A percentile compares a stretch with the other conserved stretches of the same genome.
Evolutionary conservation across 2,888 invertebrate species (phyloP).

Genomic region (Drosophila gaucha): DNA sequence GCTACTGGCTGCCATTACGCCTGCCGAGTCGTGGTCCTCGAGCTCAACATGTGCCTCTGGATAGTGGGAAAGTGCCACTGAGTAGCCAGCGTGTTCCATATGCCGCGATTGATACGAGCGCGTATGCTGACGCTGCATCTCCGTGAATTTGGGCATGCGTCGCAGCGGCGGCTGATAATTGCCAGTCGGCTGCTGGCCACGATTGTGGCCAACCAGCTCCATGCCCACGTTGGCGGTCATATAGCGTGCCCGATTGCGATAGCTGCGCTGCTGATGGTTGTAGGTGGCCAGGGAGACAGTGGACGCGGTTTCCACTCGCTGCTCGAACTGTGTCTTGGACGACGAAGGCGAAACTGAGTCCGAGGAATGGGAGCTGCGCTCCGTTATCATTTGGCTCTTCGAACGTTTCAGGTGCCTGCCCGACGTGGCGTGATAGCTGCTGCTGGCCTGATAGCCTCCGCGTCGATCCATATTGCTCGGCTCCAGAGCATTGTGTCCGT

Average conservation of each 20-base stretch:
- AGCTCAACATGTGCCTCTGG: constrained; percentile 2
- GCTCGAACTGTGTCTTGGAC: constrained; percentile 51
- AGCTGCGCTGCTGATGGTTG: constrained; percentile 55
- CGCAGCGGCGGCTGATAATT: constrained; percentile 28
- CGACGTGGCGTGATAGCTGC: constrained; percentile 15
- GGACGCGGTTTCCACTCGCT: constrained; percentile 12
- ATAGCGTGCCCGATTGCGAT: constrained; percentile 67
- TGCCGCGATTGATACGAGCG: constrained; percentile 59
- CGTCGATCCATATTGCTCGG: constrained; percentile 28
- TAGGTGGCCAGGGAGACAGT: constrained; percentile 4
- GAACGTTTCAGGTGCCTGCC: constrained; percentile 31
- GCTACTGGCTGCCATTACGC: constrained; percentile 38
- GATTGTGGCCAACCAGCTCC: constrained; percentile 19
- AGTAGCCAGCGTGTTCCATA: constrained; percentile 33
- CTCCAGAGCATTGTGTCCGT: constrained; percentile 13
- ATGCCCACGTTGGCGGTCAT: constrained; percentile 10
- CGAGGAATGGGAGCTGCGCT: constrained; percentile 55
- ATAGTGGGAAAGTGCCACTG: not conserved
- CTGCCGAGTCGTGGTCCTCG: constrained; percentile 14
- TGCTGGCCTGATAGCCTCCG: constrained; percentile 21
- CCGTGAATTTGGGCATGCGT: constrained; percentile 31
- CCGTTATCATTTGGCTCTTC: constrained; percentile 34
- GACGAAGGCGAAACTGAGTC: constrained; percentile 59
- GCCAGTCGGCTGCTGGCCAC: constrained; percentile 17
- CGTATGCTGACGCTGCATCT: constrained; percentile 50